These are phyloP conservation scores for Parnassius smintheus DNA, from an alignment of 2,888 invertebrate species.

Conservation along the genomic window DNA sequence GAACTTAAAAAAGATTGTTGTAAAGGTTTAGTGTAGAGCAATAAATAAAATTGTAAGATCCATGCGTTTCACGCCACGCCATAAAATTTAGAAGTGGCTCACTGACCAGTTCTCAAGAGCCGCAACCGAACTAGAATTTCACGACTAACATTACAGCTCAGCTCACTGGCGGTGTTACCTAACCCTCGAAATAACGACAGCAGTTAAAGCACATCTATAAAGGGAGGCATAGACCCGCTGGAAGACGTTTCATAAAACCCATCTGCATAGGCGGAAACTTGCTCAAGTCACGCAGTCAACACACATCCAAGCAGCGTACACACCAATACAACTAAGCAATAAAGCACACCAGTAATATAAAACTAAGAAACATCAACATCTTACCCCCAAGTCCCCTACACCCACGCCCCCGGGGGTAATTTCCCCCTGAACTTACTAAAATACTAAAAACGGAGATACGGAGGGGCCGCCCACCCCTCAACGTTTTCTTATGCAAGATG, in stretches of 20 bases:
- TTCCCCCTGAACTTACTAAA: slow-evolving; percentile 80
- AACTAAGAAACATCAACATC: slow-evolving; percentile 82
- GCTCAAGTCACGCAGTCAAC: slow-evolving; percentile 43
- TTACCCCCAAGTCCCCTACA: slow-evolving; percentile 52
- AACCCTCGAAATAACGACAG: slow-evolving; percentile 38
- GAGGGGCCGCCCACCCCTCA: slow-evolving; percentile 59
- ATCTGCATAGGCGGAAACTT: slow-evolving; percentile 64
- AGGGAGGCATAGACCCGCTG: slow-evolving; percentile 35
- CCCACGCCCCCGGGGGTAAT: slow-evolving; percentile 62
- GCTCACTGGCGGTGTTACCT: slow-evolving; percentile 29
- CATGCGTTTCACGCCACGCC: slow-evolving; percentile 3
- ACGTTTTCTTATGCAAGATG: slow-evolving; percentile 80
- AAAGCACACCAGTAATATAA: slow-evolving; percentile 80
- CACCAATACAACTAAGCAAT: slow-evolving; percentile 78
- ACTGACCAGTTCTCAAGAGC: slow-evolving; percentile 1
- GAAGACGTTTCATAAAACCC: slow-evolving; percentile 47
- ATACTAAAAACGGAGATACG: slow-evolving; percentile 82
- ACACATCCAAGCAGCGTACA: slow-evolving; percentile 36
- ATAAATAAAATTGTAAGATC: slow-evolving; percentile 10
- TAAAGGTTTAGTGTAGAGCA: slow-evolving; percentile 3
- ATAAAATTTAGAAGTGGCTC: slow-evolving; percentile 14
- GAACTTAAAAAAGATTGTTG: too few relatives aligned
- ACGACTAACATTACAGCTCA: slow-evolving; percentile 14
- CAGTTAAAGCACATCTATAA: slow-evolving; percentile 41
- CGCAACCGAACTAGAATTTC: background rate